phyloP scores from a whole-genome alignment of 2,888 invertebrate species.

The Nymphalis polychloros region DNA sequence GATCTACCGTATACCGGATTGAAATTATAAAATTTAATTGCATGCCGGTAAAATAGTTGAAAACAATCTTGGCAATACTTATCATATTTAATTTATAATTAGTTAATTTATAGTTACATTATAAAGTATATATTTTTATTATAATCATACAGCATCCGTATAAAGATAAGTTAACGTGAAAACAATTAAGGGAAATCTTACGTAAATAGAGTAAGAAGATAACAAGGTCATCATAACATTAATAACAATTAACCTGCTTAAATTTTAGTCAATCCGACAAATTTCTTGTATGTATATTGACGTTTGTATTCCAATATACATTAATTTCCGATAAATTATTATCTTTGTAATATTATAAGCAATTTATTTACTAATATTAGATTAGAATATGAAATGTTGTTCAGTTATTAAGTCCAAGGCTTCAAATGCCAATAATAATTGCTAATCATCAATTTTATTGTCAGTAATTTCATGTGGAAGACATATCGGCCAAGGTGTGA shows the following conservation, averaged over 20 bases:
- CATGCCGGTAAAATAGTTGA: too few species aligned
- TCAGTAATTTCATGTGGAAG: conserved; percentile 45
- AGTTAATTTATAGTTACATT: too few species aligned
- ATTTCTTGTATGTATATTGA: too few species aligned
- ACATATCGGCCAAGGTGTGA: conserved; percentile 47
- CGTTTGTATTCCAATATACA: too few species aligned
- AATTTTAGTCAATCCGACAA: too few species aligned
- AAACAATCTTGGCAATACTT: too few species aligned
- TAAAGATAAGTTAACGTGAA: conserved; percentile 14
- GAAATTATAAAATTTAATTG: too few species aligned
- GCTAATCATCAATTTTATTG: conserved; percentile 43
- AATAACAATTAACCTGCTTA: background rate
- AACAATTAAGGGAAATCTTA: conserved; percentile 21
- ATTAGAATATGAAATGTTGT: conserved; percentile 5
- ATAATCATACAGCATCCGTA: too few species aligned
- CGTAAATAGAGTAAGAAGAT: conserved; percentile 20
- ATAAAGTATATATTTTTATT: too few species aligned
- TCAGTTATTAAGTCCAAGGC: conserved; percentile 40
- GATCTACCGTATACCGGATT: too few species aligned
- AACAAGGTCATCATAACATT: conserved; percentile 23
- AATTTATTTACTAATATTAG: background rate
- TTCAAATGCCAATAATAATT: conserved; percentile 45
- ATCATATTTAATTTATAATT: too few species aligned
- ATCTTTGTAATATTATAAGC: background rate
- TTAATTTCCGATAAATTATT: background rate